Percentiles rank a stretch among this genome's conserved stretches.
These are phyloP conservation scores for Drosophila tristis DNA, from an alignment of 1,140 invertebrate genomes.

Conservation along the genomic window DNA sequence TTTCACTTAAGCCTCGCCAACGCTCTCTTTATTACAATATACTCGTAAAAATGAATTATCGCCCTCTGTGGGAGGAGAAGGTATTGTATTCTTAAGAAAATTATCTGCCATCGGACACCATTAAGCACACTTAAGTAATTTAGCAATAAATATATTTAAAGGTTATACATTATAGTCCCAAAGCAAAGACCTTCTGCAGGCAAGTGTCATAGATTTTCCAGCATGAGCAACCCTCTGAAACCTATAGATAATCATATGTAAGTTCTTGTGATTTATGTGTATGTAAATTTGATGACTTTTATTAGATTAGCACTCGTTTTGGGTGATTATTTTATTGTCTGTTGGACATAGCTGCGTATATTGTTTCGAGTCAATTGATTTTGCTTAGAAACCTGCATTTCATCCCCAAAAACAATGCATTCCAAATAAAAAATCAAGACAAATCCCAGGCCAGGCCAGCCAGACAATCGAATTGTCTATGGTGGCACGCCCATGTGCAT, in stretches of 20 bases:
- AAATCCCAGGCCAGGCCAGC: constrained; percentile 14
- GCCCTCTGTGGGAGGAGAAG: not conserved
- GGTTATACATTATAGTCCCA: not conserved
- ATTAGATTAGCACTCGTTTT: constrained; percentile 26
- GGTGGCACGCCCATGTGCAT: constrained; percentile 61
- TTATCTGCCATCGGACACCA: constrained; percentile 3
- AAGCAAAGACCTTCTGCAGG: not conserved
- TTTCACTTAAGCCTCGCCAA: constrained; percentile 73
- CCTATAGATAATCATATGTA: constrained; percentile 6
- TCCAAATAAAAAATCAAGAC: constrained; percentile 10
- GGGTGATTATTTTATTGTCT: not conserved
- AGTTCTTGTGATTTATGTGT: constrained; percentile 16
- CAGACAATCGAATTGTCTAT: constrained; percentile 39
- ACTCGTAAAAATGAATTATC: constrained; percentile 46
- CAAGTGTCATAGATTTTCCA: not conserved
- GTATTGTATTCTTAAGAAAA: constrained; percentile 17
- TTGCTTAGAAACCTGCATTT: constrained; percentile 37
- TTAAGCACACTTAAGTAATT: constrained; percentile 14
- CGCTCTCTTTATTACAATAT: constrained; percentile 42
- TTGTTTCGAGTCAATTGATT: not conserved
- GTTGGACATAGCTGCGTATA: not conserved
- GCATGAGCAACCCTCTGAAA: constrained; percentile 2
- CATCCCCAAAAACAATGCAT: constrained; percentile 18
- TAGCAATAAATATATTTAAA: not conserved
- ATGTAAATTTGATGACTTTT: constrained; percentile 13